Percentiles rank a stretch among this genome's conserved stretches.
Evolutionary conservation across 1,140 invertebrate species (phyloP).

Genomic region (Drosophila ercepeae): DNA sequence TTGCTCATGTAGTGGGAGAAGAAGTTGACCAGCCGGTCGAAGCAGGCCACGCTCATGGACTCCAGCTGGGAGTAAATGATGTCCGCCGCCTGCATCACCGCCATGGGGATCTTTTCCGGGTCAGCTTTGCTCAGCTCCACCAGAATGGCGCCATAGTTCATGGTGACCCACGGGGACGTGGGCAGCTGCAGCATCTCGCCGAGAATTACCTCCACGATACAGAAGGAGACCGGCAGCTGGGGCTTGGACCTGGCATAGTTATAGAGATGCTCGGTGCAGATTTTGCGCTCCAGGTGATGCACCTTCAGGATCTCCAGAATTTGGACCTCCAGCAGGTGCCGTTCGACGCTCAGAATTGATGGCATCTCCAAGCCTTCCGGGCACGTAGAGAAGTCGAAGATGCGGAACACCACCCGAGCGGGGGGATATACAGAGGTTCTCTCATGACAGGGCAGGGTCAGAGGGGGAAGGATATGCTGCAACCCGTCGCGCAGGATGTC

Average conservation of each 20-base stretch:
- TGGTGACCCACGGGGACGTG: slow-evolving; percentile 91
- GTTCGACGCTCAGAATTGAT: slow-evolving; percentile 97
- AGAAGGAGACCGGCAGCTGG: slow-evolving; percentile 97
- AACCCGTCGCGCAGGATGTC: slow-evolving; percentile 95
- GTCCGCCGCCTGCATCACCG: slow-evolving; percentile 97
- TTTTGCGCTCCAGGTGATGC: slow-evolving; percentile 93
- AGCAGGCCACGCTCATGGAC: slow-evolving; percentile 97
- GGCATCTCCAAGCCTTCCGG: slow-evolving; percentile 91
- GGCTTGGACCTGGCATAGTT: slow-evolving; percentile 93
- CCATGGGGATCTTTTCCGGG: slow-evolving; percentile 97
- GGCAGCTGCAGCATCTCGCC: slow-evolving; percentile 97
- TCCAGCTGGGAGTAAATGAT: slow-evolving; percentile 98
- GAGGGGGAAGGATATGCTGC: slow-evolving; percentile 95
- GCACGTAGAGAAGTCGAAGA: slow-evolving; percentile 98
- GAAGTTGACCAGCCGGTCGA: slow-evolving; percentile 98
- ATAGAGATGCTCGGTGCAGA: slow-evolving; percentile 94
- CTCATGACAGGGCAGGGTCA: slow-evolving; percentile 94
- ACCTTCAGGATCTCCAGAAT: slow-evolving; percentile 95
- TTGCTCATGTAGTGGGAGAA: slow-evolving; percentile 99
- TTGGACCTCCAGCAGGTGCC: slow-evolving; percentile 98
- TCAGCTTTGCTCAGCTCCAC: slow-evolving; percentile 99
- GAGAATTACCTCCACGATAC: slow-evolving; percentile 98
- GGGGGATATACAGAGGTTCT: slow-evolving; percentile 91
- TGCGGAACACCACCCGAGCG: slow-evolving; percentile 93
- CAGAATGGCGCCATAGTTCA: slow-evolving; percentile 96